Evolutionary conservation across 2,797 vertebrate species (phyloP).

Genomic region (Myotis planiceps): DNA sequence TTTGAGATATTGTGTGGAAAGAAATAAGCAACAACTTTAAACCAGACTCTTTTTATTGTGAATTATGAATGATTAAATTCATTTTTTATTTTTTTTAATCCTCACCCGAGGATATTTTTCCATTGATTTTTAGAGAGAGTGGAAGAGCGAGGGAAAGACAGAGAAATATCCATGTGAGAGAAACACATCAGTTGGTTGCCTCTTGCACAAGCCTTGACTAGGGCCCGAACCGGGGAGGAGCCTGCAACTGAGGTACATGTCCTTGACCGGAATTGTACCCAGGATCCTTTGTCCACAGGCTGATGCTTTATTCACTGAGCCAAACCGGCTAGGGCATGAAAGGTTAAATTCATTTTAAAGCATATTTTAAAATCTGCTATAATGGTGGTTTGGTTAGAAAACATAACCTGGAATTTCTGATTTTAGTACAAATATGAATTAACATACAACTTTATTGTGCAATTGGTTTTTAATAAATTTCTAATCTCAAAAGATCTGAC

Average conservation of each 20-base stretch:
- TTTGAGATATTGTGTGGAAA: slow-evolving; percentile 16
- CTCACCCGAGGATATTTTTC: neutral
- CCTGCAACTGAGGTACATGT: neutral
- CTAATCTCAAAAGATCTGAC: slow-evolving; percentile 24
- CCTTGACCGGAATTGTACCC: neutral
- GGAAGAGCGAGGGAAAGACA: neutral
- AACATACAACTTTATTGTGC: neutral
- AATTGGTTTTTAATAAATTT: slow-evolving; percentile 25
- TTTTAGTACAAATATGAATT: slow-evolving; percentile 36
- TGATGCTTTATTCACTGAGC: neutral
- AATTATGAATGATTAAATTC: slow-evolving; percentile 35
- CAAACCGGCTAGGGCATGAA: neutral
- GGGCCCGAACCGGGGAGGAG: neutral
- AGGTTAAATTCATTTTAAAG: slow-evolving; percentile 49
- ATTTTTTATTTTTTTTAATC: slow-evolving; percentile 45
- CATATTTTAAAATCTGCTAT: slow-evolving; percentile 1
- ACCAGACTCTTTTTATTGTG: neutral
- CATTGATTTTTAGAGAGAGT: neutral
- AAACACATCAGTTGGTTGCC: neutral
- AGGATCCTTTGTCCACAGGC: neutral
- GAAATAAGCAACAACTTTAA: slow-evolving; percentile 20
- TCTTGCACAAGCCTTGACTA: neutral
- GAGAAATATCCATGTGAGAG: neutral
- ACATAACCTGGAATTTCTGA: slow-evolving; percentile 12
- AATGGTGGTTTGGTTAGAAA: neutral